Percentiles rank a stretch among this genome's conserved stretches.
Conservation (phyloP, 2,888 invertebrate species). For the Epirrita christyi region DNA sequence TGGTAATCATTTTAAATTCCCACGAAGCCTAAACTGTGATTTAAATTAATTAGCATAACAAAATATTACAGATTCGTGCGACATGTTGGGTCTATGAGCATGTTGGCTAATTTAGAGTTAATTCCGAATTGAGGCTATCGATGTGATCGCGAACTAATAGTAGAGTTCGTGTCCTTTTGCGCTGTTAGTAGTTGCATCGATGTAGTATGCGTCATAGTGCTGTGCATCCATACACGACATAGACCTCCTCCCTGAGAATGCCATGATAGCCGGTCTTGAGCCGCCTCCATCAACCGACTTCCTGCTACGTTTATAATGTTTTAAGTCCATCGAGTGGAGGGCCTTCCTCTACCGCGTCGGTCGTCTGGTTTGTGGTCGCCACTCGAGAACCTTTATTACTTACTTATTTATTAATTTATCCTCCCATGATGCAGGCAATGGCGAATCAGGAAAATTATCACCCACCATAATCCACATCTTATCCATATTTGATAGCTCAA, state of each 20-base stretch:
- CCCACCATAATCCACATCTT: neutral
- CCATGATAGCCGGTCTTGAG: no score
- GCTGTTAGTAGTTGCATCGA: conserved; percentile 1
- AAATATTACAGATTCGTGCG: conserved; percentile 38
- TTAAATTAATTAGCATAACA: conserved; percentile 59
- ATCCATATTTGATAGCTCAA: neutral
- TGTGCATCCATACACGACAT: conserved; percentile 32
- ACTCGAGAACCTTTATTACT: neutral
- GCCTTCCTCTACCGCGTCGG: no score
- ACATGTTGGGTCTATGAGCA: neutral
- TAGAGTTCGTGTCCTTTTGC: conserved; percentile 20
- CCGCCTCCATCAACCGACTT: no score
- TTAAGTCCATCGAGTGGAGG: no score
- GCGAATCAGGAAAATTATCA: no score
- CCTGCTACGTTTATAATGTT: no score
- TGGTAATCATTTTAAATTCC: conserved; percentile 46
- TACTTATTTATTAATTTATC: neutral
- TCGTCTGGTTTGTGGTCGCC: no score
- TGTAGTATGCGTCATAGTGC: conserved; percentile 20
- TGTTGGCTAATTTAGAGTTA: neutral
- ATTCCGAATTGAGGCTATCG: neutral
- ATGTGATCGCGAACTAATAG: conserved; percentile 6
- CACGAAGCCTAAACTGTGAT: conserved; percentile 53
- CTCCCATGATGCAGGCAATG: neutral
- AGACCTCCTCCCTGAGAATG: no score